Evolutionary conservation across 2,888 invertebrate species (phyloP).

Genomic region (Exephanes ischioxanthus): DNA sequence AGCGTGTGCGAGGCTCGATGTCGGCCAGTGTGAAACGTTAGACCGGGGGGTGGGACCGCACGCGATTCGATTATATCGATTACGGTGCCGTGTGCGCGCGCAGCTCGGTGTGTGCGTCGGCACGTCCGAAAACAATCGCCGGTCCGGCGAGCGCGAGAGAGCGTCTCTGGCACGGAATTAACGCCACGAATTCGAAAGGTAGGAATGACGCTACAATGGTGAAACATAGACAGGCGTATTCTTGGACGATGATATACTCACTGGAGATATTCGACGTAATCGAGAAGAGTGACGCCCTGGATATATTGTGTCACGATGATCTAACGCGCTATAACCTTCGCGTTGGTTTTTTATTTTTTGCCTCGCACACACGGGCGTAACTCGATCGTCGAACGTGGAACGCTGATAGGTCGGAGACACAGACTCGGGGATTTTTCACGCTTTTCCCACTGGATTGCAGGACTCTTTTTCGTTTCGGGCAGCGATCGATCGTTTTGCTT

Average conservation of each 20-base stretch:
- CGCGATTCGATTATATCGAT: slow-evolving; percentile 32
- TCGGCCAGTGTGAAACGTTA: slow-evolving; percentile 24
- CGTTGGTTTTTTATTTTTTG: slow-evolving; percentile 17
- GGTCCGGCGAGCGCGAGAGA: background rate
- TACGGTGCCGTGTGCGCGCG: background rate
- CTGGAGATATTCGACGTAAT: slow-evolving; percentile 18
- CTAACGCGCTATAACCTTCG: slow-evolving; percentile 40
- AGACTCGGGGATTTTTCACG: background rate
- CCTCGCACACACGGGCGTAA: slow-evolving; percentile 14
- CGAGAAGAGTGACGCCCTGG: slow-evolving; percentile 25
- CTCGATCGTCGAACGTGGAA: background rate
- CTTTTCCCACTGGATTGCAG: background rate
- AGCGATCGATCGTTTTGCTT: background rate
- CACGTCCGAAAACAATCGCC: slow-evolving; percentile 8
- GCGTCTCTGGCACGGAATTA: background rate
- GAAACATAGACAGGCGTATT: background rate
- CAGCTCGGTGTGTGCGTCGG: background rate
- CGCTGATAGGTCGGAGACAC: background rate
- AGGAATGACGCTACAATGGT: background rate
- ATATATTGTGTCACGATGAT: slow-evolving; percentile 45
- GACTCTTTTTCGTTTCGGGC: too few relatives aligned
- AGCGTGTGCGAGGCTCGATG: background rate
- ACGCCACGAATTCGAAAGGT: background rate
- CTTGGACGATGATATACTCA: slow-evolving; percentile 23
- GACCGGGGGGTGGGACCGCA: slow-evolving; percentile 29